Conservation (phyloP, 2,888 invertebrate species). For the Tiliacea citrago region DNA sequence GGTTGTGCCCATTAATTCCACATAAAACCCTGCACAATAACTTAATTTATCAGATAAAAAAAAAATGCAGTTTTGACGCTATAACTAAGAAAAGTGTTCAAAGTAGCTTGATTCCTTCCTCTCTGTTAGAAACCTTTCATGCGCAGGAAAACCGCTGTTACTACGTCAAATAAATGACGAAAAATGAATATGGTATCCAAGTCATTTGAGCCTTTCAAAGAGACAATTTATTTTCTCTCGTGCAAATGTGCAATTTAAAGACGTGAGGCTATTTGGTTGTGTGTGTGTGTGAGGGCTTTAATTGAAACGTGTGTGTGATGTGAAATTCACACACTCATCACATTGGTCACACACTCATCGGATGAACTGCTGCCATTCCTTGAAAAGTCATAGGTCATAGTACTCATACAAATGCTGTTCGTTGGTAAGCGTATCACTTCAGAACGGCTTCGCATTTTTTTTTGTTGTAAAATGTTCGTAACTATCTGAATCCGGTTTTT, state of each 20-base stretch:
- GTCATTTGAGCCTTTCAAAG: slow-evolving; percentile 36
- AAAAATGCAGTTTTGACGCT: not conserved
- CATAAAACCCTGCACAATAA: not conserved
- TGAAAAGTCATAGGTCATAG: not conserved
- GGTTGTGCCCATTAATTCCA: not conserved
- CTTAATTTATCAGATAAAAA: not conserved
- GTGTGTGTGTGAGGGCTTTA: too few relatives aligned
- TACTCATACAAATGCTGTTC: not conserved
- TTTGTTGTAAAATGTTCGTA: not conserved
- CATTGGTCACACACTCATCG: not conserved
- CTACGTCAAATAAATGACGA: slow-evolving; percentile 45
- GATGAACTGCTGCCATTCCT: not conserved
- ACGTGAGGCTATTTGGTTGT: slow-evolving; percentile 11
- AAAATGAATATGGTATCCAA: slow-evolving; percentile 35
- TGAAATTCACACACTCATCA: not conserved
- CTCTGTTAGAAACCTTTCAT: slow-evolving; percentile 31
- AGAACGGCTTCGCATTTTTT: not conserved
- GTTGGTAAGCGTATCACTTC: not conserved
- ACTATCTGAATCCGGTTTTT: not conserved
- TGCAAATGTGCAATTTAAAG: slow-evolving; percentile 22
- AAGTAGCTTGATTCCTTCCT: slow-evolving; percentile 18
- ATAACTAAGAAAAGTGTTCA: slow-evolving; percentile 24
- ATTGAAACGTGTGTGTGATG: not conserved
- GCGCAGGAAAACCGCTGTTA: slow-evolving; percentile 25
- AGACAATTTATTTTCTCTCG: slow-evolving; percentile 10